These are phyloP conservation scores for Hemitrygon akajei DNA, from an alignment of 2,797 vertebrate species.

Conservation along the genomic window DNA sequence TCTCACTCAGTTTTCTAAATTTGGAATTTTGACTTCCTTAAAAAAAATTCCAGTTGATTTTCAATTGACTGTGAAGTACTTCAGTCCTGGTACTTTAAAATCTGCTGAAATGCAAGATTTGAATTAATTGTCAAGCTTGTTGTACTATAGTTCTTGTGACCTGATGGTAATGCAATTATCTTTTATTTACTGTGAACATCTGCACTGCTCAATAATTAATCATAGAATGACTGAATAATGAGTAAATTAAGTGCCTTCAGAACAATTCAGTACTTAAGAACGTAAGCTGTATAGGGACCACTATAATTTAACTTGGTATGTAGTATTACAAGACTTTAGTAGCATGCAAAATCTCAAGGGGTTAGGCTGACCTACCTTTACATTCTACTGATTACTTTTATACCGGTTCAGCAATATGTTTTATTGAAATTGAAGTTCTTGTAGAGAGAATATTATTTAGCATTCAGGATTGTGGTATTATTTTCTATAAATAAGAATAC, in stretches of 20 bases:
- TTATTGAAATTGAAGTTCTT: neutral
- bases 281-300: neutral
- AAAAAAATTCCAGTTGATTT: neutral
- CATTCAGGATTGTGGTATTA: neutral
- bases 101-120: neutral
- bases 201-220: neutral
- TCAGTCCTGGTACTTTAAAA: neutral
- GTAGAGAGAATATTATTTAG: neutral
- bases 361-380: neutral
- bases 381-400: neutral
- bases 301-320: neutral
- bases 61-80: neutral
- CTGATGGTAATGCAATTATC: conserved; percentile 2
- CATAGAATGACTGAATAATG: neutral
- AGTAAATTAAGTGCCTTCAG: neutral
- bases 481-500: neutral
- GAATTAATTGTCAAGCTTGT: conserved; percentile 8
- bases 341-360: neutral
- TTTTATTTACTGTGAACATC: conserved; percentile 22
- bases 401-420: neutral
- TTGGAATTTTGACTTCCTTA: neutral
- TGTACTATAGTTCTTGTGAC: neutral
- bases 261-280: conserved; percentile 5
- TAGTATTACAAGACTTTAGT: neutral
- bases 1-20: neutral